Conservation (phyloP, 1,140 invertebrate genomes). For the Pseudomyrmex gracilis region DNA sequence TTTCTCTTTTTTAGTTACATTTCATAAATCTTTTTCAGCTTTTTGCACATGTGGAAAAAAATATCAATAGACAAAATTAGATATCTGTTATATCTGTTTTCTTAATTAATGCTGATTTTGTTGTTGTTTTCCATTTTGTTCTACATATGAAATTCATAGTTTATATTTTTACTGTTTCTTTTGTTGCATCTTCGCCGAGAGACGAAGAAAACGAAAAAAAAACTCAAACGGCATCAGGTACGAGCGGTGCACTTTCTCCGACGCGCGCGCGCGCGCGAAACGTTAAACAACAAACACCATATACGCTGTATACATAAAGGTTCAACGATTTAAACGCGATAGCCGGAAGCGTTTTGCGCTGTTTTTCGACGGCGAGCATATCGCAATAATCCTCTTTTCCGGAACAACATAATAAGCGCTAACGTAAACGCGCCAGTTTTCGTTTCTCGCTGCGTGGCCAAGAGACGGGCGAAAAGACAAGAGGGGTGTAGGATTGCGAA, state of each 20-base stretch:
- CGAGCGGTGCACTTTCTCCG: slow-evolving; percentile 18
- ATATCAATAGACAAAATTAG: background rate
- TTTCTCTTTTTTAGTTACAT: no score
- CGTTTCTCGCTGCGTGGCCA: slow-evolving; percentile 40
- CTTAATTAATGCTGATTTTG: background rate
- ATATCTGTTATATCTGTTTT: background rate
- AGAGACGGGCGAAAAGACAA: slow-evolving; percentile 12
- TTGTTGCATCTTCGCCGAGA: background rate
- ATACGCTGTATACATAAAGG: slow-evolving; percentile 50
- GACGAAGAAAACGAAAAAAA: background rate
- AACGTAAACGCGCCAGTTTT: slow-evolving; percentile 59
- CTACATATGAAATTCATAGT: background rate
- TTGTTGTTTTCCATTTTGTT: background rate
- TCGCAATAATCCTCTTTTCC: slow-evolving; percentile 67
- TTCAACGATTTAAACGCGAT: slow-evolving; percentile 55
- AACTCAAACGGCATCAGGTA: background rate
- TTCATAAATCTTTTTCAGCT: no score
- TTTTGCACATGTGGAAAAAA: no score
- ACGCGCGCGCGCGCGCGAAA: slow-evolving; percentile 31
- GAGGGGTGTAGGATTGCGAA: slow-evolving; percentile 21
- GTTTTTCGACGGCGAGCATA: slow-evolving; percentile 61
- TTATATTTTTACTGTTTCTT: background rate
- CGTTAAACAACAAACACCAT: slow-evolving; percentile 56
- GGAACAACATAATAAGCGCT: slow-evolving; percentile 69
- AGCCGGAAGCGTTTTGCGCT: slow-evolving; percentile 47